phyloP scores from a whole-genome alignment of 2,888 invertebrate genomes.

The Timema cristinae region DNA sequence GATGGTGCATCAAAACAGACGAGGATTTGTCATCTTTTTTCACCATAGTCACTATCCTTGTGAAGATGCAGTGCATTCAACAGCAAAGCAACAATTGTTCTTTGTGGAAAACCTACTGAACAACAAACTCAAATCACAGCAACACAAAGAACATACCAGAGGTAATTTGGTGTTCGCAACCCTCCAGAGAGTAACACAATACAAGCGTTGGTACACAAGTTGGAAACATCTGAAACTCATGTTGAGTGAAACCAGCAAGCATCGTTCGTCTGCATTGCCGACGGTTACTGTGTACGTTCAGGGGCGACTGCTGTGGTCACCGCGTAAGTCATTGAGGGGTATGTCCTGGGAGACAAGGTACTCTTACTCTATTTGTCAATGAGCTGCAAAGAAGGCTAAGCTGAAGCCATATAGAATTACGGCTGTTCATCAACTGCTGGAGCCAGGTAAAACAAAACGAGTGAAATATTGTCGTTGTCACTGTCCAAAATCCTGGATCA shows the following conservation, averaged over 20 bases:
- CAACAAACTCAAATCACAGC: too few relatives aligned
- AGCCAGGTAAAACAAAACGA: too few relatives aligned
- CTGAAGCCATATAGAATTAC: neutral
- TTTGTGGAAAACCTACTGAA: too few relatives aligned
- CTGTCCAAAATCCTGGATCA: too few relatives aligned
- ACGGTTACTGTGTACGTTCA: slow-evolving; percentile 7
- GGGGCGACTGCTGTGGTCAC: slow-evolving; percentile 4
- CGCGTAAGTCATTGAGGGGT: neutral
- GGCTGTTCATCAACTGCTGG: neutral
- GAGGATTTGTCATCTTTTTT: too few relatives aligned
- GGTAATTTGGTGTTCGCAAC: slow-evolving; percentile 7
- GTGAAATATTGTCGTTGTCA: too few relatives aligned
- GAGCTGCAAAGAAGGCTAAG: slow-evolving; percentile 6
- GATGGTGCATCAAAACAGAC: too few relatives aligned
- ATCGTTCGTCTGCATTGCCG: neutral
- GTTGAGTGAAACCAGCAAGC: neutral
- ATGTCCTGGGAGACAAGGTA: neutral
- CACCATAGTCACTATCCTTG: too few relatives aligned
- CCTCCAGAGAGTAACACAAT: slow-evolving; percentile 17
- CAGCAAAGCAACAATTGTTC: too few relatives aligned
- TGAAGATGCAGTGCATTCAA: too few relatives aligned
- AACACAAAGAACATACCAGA: neutral
- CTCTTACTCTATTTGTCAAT: neutral
- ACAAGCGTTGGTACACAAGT: slow-evolving; percentile 4
- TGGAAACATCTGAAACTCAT: slow-evolving; percentile 16